These are phyloP conservation scores for Mythimna loreyi DNA, from an alignment of 2,888 invertebrate species.

Conservation along the genomic window DNA sequence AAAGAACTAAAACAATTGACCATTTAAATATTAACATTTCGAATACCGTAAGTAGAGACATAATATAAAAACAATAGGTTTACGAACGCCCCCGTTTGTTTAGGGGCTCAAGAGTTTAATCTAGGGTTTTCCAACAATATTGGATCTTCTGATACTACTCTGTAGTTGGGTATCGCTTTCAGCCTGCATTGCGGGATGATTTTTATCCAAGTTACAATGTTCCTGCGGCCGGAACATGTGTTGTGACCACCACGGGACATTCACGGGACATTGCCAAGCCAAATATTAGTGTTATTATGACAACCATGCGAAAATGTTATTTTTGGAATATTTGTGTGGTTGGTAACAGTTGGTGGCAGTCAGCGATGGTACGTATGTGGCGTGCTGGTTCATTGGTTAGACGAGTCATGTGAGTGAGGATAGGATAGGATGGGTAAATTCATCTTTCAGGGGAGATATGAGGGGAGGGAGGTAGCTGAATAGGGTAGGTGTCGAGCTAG, in stretches of 20 bases:
- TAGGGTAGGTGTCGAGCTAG: too few species aligned
- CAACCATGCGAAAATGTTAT: conserved; percentile 25
- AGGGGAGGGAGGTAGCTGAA: too few species aligned
- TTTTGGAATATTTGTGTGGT: conserved; percentile 15
- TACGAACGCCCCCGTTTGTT: too few species aligned
- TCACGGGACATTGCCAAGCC: conserved; percentile 19
- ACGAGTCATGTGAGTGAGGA: not conserved
- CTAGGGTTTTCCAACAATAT: not conserved
- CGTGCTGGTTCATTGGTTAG: not conserved
- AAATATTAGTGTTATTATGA: conserved; percentile 19
- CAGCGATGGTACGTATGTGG: not conserved
- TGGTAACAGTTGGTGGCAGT: not conserved
- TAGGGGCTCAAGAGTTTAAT: too few species aligned
- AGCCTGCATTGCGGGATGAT: conserved; percentile 59
- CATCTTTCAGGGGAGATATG: too few species aligned
- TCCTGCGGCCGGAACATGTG: conserved; percentile 26
- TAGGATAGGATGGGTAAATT: too few species aligned
- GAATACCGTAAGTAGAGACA: too few species aligned
- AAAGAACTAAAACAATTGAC: too few species aligned
- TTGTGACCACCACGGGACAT: conserved; percentile 33
- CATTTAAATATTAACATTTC: too few species aligned
- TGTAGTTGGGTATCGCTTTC: conserved; percentile 10
- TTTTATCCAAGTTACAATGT: conserved; percentile 52
- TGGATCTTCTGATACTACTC: conserved; percentile 7
- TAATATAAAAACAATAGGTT: too few species aligned